phyloP scores from a whole-genome alignment of 2,797 vertebrate genomes.

The Peromyscus aztecus region DNA sequence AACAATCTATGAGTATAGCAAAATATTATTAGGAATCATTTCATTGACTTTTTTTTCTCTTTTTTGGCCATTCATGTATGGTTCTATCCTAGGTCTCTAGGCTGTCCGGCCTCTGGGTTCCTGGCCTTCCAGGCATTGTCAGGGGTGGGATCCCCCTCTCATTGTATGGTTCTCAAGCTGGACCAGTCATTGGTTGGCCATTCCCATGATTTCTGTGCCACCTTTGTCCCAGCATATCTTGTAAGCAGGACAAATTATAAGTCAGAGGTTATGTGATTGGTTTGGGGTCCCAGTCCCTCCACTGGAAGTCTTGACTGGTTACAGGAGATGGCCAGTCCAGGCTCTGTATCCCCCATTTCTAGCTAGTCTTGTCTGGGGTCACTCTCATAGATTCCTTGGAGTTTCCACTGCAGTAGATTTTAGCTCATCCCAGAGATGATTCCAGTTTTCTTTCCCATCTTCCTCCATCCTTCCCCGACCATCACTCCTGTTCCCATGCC shows the following conservation, averaged over 20 bases:
- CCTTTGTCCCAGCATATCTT: not conserved
- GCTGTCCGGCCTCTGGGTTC: not conserved
- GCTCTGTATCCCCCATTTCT: not conserved
- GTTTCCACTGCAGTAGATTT: not conserved
- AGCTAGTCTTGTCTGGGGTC: not conserved
- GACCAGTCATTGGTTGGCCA: not conserved
- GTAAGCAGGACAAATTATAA: not conserved
- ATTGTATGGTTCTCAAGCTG: not conserved
- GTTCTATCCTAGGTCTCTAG: not conserved
- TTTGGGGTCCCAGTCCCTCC: not conserved
- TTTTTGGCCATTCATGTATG: not conserved
- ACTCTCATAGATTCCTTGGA: not conserved
- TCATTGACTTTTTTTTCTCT: not conserved
- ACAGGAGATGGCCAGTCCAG: not conserved
- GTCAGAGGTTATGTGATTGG: not conserved
- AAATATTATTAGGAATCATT: not conserved
- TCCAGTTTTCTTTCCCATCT: not conserved
- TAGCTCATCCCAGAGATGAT: not conserved
- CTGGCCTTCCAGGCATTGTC: not conserved
- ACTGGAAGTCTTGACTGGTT: not conserved
- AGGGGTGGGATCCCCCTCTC: not conserved
- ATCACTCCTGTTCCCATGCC: not conserved
- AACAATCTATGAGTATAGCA: not conserved
- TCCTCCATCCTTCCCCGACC: not conserved
- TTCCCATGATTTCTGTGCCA: not conserved